phyloP scores from a whole-genome alignment of 2,797 vertebrate species.

The Okamejei kenojei region DNA sequence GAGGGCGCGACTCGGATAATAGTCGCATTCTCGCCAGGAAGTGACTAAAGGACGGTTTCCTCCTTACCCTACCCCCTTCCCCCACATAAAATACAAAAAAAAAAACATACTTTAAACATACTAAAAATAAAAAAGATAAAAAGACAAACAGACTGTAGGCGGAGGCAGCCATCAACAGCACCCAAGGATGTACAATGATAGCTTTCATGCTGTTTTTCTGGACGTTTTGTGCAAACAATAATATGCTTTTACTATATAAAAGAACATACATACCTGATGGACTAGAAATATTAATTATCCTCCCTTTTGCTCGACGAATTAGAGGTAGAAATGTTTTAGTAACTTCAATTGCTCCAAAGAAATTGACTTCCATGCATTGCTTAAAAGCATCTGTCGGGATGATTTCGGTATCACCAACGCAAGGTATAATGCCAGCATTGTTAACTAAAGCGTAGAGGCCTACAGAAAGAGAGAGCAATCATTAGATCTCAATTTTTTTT shows the following conservation, averaged over 20 bases:
- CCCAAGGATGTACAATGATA: background rate
- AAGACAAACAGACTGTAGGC: no score
- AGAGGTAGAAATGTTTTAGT: conserved; percentile 30
- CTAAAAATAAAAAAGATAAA: no score
- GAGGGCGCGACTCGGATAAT: no score
- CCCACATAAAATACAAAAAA: no score
- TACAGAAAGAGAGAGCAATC: conserved; percentile 5
- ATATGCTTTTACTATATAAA: no score
- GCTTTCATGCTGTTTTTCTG: background rate
- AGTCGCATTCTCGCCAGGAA: no score
- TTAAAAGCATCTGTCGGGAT: conserved; percentile 23
- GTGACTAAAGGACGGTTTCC: no score
- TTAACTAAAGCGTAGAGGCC: conserved; percentile 30
- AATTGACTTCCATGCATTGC: conserved; percentile 24
- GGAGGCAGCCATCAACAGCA: no score
- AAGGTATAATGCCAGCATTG: background rate
- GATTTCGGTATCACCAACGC: conserved; percentile 12
- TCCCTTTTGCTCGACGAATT: conserved; percentile 29
- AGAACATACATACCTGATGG: conserved; percentile 20
- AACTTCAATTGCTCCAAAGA: conserved; percentile 13
- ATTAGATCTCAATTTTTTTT: background rate
- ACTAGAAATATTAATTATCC: conserved; percentile 29
- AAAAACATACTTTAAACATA: no score
- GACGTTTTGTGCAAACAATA: background rate
- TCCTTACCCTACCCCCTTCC: no score